phyloP scores from a whole-genome alignment of 2,797 vertebrate genomes.

The Balearica regulorum region DNA sequence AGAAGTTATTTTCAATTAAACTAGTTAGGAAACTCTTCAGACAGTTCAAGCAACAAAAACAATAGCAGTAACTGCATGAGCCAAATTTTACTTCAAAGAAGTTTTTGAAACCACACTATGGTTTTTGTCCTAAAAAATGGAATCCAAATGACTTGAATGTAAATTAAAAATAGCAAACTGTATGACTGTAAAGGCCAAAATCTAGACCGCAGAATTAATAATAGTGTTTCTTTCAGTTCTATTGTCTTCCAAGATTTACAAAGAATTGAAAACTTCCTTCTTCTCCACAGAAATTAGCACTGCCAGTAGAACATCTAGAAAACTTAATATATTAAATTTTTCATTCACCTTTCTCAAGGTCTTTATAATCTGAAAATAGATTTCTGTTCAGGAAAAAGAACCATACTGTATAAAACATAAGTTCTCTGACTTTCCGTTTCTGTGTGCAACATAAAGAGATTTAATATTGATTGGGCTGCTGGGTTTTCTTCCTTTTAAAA shows the following conservation, averaged over 20 bases:
- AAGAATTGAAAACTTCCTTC: neutral
- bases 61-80: neutral
- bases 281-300: neutral
- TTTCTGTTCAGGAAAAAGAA: neutral
- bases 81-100: neutral
- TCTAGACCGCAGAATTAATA: neutral
- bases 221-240: neutral
- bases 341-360: neutral
- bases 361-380: neutral
- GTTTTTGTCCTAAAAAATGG: neutral
- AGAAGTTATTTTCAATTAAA: neutral
- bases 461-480: neutral
- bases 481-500: neutral
- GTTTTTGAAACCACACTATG: neutral
- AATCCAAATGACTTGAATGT: neutral
- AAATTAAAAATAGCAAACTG: neutral
- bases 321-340: neutral
- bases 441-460: neutral
- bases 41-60: neutral
- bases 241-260: neutral
- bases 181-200: neutral
- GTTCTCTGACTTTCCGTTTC: neutral
- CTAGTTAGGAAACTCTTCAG: neutral
- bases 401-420: neutral
- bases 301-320: neutral